Evolutionary conservation across 2,888 invertebrate genomes (phyloP).

Genomic region (Trichacis sp.): DNA sequence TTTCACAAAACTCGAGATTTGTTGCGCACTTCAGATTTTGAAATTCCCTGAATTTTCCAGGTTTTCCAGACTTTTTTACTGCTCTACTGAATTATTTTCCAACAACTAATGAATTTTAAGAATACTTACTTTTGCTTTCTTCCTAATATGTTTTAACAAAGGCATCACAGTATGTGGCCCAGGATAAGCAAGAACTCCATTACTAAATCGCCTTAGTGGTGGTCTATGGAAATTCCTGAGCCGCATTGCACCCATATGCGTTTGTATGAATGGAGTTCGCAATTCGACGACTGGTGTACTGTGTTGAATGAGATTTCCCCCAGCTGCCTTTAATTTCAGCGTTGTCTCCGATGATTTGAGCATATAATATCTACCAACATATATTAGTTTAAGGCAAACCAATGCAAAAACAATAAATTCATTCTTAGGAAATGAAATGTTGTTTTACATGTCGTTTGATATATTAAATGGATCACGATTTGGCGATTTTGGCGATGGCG

Average conservation of each 20-base stretch:
- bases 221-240: conserved; percentile 95
- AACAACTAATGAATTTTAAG: too few species aligned
- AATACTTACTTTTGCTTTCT: conserved; percentile 82
- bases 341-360: conserved; percentile 87
- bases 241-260: conserved; percentile 87
- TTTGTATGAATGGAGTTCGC: conserved; percentile 94
- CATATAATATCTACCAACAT: conserved; percentile 86
- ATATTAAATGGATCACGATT: conserved; percentile 97
- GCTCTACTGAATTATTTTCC: too few species aligned
- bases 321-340: conserved; percentile 86
- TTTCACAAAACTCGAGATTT: too few species aligned
- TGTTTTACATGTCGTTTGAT: conserved; percentile 83
- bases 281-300: conserved; percentile 97
- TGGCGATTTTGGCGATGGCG: conserved; percentile 90
- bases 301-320: conserved; percentile 94
- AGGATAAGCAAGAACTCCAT: conserved; percentile 80
- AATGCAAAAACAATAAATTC: too few species aligned
- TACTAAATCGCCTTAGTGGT: conserved; percentile 86
- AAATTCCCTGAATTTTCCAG: too few species aligned
- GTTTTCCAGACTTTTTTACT: too few species aligned
- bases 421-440: not conserved
- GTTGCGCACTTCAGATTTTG: too few species aligned
- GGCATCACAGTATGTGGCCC: conserved; percentile 87
- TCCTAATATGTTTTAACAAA: conserved; percentile 88
- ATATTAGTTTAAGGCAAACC: too few species aligned